Base-by-base conservation (phyloP, 2,888 invertebrate genomes). In the Cosmia pyralina region DNA sequence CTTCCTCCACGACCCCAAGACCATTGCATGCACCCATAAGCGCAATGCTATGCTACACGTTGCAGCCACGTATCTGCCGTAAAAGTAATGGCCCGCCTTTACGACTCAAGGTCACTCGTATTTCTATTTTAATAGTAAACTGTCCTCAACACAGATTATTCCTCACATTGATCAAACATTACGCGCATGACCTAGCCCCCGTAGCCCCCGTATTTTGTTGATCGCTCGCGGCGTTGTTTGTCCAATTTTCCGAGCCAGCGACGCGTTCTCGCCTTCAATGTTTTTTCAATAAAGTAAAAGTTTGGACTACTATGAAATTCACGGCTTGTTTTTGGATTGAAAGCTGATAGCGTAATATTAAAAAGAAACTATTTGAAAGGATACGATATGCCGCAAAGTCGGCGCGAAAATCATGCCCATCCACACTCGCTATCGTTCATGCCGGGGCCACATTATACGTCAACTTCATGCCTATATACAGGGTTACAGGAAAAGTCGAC, bases 221-320 rank as follows among this genome's bases (percentile, higher is more conserved):
- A 64, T 52, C 34, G 58, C 58, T 79, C 52, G 34, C 46, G 41
- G 63, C 34, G 48, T 77, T 78, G 48, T 77, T 78, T 60, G 53
- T 65, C 19, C 80, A 79, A 77, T 77, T 77, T 77, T 72, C 76
- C 80, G 34, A 79, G 7, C 64, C 76, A 72, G 19, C 34, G 76
- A 48, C 17, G 63, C 80, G 52, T 4, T 13, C 15, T 11, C 11
- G 38, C 57, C 41, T 15, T 10, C 28, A 50, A 48, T 55, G 73
- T 70, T 77, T 76, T 76, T 79, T 77, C 59, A 77, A 64, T 77
- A 79, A 64, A 76, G 52, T 64, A 22, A 53, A 19, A 44, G 70
- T 75, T 63, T 19, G 15, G 10, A 13, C 44, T 13, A 17, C 15
- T 53, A 34, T 17, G 28, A 8, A 55, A 17, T 52, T 15, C 52